Base-by-base conservation (phyloP, 2,113 vertebrate species). In the Anhinga anhinga region DNA sequence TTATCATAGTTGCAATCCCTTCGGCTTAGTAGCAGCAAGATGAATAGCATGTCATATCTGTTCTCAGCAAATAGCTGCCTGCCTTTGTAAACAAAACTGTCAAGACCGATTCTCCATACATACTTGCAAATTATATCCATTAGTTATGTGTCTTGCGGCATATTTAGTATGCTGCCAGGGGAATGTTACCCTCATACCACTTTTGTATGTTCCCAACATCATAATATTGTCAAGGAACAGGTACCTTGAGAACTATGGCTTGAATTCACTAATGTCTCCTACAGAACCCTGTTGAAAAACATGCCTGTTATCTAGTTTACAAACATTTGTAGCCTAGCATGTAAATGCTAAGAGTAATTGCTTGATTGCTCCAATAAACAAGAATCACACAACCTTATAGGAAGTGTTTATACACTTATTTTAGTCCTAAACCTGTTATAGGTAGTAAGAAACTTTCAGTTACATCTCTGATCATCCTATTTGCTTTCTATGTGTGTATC, bases 61-160 rank as follows among this genome's bases (percentile, higher is more conserved):
- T 93, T 96, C 93, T 95, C 95, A 96, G 93, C 92, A 94, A 96
- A 96, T 88, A 90, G 92, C 90, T 90, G 90, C 78, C 90, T 96
- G 90, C 82, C 90, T 96, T 90, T 94, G 78, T 96, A 96, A 96
- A 96, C 93, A 93, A 82, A 90, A 85, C 90, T 93, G 95, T 96
- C 93, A 95, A 72, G 92, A 88, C 53, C 13, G 9, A 96, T 96
- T 96, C 90, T 96, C 87, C 90, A 49, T 80, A 85, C 73, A 38
- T 69, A 92, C 93, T 93, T 96, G 87, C 79, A 94, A 96, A 90
- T 92, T 94, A 80, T 71, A 73, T 77, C 91, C 90, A 76, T 94
- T 7, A 17, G 49, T 79, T 91, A 44, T 82, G 80, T 91, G 90
- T 89, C 81, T 79, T 65, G 82, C 0, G 0, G 95, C 47, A 26